Base-by-base conservation (phyloP, 2,113 vertebrate species). In the Martes martes region DNA sequence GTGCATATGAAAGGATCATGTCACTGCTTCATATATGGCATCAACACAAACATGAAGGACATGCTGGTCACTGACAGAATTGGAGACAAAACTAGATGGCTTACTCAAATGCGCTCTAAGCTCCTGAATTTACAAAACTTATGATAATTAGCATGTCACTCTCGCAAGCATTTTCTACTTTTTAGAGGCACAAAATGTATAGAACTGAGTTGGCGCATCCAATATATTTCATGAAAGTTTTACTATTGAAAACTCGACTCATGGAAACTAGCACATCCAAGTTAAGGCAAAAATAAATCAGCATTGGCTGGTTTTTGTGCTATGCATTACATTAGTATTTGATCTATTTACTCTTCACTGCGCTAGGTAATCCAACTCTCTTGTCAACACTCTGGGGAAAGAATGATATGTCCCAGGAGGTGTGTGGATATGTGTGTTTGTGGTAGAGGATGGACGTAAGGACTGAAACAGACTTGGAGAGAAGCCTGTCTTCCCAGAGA, bases 201-300 rank as follows among this genome's bases (percentile, higher is more conserved):
- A 88, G n/a, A 81, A 74, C 15, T 74, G n/a, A 79, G 4, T 45
- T 55, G n/a, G 4, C 4, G 52, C 76, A 94, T 91, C 69, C 28
- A 36, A 4, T 67, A 21, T 67, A 63, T 83, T 73, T 96, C 50
- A 89, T 82, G 8, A 89, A 42, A 89, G 18, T 36, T 85, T 93
- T 79, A 26, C 52, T 89, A 45, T 39, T 65, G 47, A 96, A 96
- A 95, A 31, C 31, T 88, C 10, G 71, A 45, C 31, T 96, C 24
- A 4, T 87, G 61, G 55, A 97, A 96, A 86, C 2, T 71, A 95
- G 67, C 6, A 73, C 52, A 89, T 63, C 61, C 26, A 63, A 89
- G 26, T 39, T 79, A 16, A 96, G 80, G 69, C 63, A 67, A 39
- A 95, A 84, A 87, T 69, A 95, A 96, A 86, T 86, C 23, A 86